Evolutionary conservation across 2,113 vertebrate species (phyloP).

Genomic region (Petaurus breviceps): DNA sequence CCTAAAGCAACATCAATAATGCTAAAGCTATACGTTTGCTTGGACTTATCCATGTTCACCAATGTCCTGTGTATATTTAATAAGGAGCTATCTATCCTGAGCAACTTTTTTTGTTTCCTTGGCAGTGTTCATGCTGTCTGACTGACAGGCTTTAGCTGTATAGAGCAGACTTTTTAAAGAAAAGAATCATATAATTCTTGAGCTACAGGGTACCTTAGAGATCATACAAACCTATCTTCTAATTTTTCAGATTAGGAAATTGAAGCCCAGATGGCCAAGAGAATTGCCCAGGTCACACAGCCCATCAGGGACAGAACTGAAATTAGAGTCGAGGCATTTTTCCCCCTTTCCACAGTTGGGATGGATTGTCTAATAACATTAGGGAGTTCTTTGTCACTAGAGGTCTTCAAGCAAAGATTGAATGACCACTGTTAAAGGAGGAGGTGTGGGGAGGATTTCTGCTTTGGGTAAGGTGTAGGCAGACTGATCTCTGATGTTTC

Average conservation of each 20-base stretch:
- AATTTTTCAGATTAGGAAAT: not conserved
- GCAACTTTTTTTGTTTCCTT: not conserved
- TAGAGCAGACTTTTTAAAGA: not conserved
- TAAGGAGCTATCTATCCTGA: not conserved
- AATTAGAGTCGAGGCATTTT: not conserved
- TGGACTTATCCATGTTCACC: constrained; percentile 1
- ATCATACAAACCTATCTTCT: not conserved
- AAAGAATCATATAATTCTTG: not conserved
- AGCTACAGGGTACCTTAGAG: not conserved
- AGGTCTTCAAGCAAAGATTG: not conserved
- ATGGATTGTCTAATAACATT: not conserved
- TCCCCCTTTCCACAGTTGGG: not conserved
- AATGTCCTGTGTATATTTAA: not conserved
- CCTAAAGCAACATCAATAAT: not conserved
- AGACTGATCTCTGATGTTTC: not conserved
- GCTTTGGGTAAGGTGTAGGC: not conserved
- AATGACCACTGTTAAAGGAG: not conserved
- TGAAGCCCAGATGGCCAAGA: not conserved
- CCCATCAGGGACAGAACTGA: not conserved
- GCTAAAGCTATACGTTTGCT: constrained; percentile 3
- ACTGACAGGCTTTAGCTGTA: not conserved
- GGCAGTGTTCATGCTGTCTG: not conserved
- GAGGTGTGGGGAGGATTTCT: not conserved
- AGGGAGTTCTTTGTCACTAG: not conserved
- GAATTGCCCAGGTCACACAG: not conserved